Evolutionary conservation across 2,797 vertebrate species (phyloP).

Genomic region (Sebastes hubbsi): DNA sequence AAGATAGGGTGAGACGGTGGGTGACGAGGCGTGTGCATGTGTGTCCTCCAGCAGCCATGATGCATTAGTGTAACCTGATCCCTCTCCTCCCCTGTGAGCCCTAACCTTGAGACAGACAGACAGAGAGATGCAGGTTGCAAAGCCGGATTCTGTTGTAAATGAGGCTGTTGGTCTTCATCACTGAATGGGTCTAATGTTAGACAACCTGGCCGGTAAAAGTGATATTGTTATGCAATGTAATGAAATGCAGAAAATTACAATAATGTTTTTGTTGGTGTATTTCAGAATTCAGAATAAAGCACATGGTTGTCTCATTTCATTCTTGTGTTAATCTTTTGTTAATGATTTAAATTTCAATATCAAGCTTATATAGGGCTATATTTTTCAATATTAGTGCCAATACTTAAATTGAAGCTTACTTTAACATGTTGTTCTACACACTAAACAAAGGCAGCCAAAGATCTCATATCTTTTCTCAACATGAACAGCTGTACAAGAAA

Average conservation of each 20-base stretch:
- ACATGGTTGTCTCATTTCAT: background rate
- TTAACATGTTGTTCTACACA: background rate
- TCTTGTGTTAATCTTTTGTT: background rate
- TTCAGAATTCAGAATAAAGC: background rate
- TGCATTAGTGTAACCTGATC: constrained; percentile 80
- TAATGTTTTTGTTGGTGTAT: background rate
- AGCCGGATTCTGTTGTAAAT: constrained; percentile 53
- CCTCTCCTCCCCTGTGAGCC: constrained; percentile 68
- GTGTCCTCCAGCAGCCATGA: constrained; percentile 76
- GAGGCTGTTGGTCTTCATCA: constrained; percentile 53
- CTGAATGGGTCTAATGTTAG: constrained; percentile 37
- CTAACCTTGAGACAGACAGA: constrained; percentile 76
- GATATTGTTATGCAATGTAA: background rate
- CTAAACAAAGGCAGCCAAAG: background rate
- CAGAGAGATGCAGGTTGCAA: constrained; percentile 66
- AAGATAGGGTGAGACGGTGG: constrained; percentile 62
- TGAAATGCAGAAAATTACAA: background rate
- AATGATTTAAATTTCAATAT: background rate
- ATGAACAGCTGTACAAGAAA: background rate
- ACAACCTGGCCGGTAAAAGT: background rate
- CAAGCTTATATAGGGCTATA: background rate
- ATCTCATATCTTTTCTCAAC: background rate
- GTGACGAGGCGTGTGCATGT: constrained; percentile 63
- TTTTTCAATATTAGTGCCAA: background rate
- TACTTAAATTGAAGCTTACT: background rate